Conservation (phyloP, 2,797 vertebrate species). For the Oreochromis mossambicus region DNA sequence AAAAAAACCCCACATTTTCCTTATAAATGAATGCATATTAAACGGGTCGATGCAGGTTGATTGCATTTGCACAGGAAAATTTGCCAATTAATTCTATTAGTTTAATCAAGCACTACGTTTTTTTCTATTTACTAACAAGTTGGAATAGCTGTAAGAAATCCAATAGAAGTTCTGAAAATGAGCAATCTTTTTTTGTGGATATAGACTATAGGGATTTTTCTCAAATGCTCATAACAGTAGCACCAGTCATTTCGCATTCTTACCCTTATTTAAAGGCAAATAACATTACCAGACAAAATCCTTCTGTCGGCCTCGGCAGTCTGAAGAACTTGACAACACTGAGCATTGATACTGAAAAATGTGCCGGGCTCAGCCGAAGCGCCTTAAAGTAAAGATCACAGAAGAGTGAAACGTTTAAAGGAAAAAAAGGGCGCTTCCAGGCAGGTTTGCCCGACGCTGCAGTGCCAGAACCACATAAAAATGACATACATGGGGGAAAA, state of each 20-base stretch:
- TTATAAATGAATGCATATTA: not conserved
- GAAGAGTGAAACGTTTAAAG: slow-evolving; percentile 23
- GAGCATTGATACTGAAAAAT: slow-evolving; percentile 46
- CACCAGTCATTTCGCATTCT: slow-evolving; percentile 12
- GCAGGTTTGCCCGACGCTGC: not conserved
- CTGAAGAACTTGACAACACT: slow-evolving; percentile 12
- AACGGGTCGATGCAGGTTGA: not conserved
- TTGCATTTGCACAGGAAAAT: not conserved
- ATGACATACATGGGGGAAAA: not conserved
- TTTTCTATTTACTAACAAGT: not conserved
- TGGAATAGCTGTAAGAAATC: not conserved
- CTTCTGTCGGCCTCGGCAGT: not conserved
- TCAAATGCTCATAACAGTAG: not conserved
- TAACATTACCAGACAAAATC: not conserved
- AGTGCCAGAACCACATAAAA: not conserved
- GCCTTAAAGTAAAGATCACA: slow-evolving; percentile 45
- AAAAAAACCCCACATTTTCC: not conserved
- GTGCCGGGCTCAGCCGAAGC: slow-evolving; percentile 19
- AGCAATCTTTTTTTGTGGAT: not conserved
- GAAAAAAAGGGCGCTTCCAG: not conserved
- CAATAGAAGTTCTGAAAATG: not conserved
- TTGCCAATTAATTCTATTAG: not conserved
- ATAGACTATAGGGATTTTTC: not conserved
- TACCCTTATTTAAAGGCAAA: slow-evolving; percentile 5
- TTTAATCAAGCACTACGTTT: not conserved